Percentiles rank a stretch among this genome's conserved stretches.
Conservation (phyloP, 2,888 invertebrate genomes). For the Callosobruchus maculatus region DNA sequence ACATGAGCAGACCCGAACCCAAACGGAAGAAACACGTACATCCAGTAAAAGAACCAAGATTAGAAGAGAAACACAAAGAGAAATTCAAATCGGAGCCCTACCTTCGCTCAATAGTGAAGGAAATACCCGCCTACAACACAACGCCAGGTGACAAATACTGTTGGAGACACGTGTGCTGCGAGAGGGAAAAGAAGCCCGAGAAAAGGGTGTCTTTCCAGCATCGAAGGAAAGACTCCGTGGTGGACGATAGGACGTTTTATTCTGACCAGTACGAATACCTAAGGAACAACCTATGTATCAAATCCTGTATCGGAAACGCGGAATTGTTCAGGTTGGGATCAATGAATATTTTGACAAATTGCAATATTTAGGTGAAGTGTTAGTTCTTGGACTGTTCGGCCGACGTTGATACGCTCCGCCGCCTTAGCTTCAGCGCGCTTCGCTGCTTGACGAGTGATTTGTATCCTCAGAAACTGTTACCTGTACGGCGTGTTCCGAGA, state of each 20-base stretch:
- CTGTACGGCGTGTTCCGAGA: too few species aligned
- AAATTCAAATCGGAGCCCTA: slow-evolving; percentile 32
- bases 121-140: slow-evolving; percentile 26
- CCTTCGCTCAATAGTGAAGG: slow-evolving; percentile 20
- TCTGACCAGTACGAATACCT: slow-evolving; percentile 47
- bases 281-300: slow-evolving; percentile 55
- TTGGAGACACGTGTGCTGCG: slow-evolving; percentile 4
- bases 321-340: slow-evolving; percentile 35
- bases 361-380: too few species aligned
- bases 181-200: slow-evolving; percentile 3
- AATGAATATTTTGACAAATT: not conserved
- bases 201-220: not conserved
- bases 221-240: not conserved
- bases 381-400: too few species aligned
- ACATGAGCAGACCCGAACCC: slow-evolving; percentile 36
- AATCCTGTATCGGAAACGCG: slow-evolving; percentile 51
- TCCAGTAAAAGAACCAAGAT: slow-evolving; percentile 10
- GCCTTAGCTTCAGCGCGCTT: too few species aligned
- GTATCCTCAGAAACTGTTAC: too few species aligned
- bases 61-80: slow-evolving; percentile 25
- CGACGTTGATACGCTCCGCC: too few species aligned
- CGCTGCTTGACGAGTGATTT: too few species aligned
- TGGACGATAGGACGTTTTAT: not conserved
- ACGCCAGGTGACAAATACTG: slow-evolving; percentile 22
- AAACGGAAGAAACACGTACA: slow-evolving; percentile 29